Base-by-base conservation (phyloP, 2,888 invertebrate genomes). In the Lasioglossum malachurum region DNA sequence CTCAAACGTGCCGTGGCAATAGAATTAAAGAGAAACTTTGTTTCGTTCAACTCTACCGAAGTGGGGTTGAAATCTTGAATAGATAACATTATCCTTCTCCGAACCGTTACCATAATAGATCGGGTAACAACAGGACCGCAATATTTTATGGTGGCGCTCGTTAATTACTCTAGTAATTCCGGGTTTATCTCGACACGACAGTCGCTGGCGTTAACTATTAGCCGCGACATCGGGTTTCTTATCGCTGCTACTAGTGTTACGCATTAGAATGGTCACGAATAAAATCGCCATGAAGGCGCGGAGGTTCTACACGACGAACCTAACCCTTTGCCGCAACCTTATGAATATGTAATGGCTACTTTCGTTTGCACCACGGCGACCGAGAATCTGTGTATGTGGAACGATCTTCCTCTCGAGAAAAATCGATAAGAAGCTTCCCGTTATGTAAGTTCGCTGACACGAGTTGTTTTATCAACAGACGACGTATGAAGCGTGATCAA, bases 301-400 rank as follows among this genome's bases (percentile, higher is more conserved):
- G 53, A 49, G 46, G 60, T 85, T 90, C 41, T 81, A 46, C 72
- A 23, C 83, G 83, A 53, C 41, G 49, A 77, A 64, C 46, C 46
- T 46, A 46, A 46, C 57, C 53, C 75, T 83, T 91, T 89, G 83
- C 72, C 80, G 89, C 84, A 85, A 88, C 72, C 86, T 89, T 87
- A 91, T 90, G 67, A 91, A 90, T 90, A 90, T 91, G 88, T 78
- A 90, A 90, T 77, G 53, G 27, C 14, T 57, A 78, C 88, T 87
- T 89, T 85, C 83, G 71, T 88, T 85, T 27, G 84, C 78, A 64
- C 71, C 71, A 16, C 78, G 19, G 67, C 72, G 78, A 72, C 75
- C 71, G 44, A 12, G 83, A 60, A 89, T 88, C 80, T 85, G 64
- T 83, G 79, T 88, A 91, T 87, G 82, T 87, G 71, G 85, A 75